Evolutionary conservation across 2,888 invertebrate species (phyloP).

Genomic region (Amitus sp.): DNA sequence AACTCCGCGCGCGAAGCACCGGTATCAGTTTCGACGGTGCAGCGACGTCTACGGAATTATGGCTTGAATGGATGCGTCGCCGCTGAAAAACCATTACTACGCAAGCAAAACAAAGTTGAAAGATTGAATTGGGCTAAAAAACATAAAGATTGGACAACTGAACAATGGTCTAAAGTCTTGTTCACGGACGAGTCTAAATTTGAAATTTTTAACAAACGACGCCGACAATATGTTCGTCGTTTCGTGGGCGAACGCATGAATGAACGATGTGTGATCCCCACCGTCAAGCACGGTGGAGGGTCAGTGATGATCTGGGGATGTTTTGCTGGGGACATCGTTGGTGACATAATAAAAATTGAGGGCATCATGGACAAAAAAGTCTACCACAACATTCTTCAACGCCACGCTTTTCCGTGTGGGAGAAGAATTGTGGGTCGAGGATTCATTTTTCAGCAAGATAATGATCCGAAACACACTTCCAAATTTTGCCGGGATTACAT

Average conservation of each 20-base stretch:
- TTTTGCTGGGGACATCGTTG: conserved; percentile 25
- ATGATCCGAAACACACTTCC: conserved; percentile 38
- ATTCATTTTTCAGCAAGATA: conserved; percentile 41
- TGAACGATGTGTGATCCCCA: conserved; percentile 25
- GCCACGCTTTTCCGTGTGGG: conserved; percentile 28
- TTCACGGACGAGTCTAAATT: conserved; percentile 39
- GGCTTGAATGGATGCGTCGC: conserved; percentile 17
- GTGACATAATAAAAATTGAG: conserved; percentile 38
- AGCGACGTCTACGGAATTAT: conserved; percentile 30
- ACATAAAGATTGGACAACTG: conserved; percentile 22
- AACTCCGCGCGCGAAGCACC: conserved; percentile 10
- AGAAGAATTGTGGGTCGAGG: conserved; percentile 24
- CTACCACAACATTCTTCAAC: conserved; percentile 32
- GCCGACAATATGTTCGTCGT: conserved; percentile 23
- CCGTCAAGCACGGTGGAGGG: conserved; percentile 41
- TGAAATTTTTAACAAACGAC: conserved; percentile 20
- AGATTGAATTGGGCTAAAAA: conserved; percentile 33
- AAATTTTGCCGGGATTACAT: conserved; percentile 35
- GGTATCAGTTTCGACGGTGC: conserved; percentile 17
- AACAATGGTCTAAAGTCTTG: conserved; percentile 36
- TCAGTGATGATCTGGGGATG: conserved; percentile 39
- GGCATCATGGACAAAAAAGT: conserved; percentile 37
- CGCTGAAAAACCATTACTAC: conserved; percentile 18
- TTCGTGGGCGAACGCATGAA: conserved; percentile 15
- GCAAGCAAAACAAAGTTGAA: conserved; percentile 23